Percentiles rank a stretch among this genome's conserved stretches.
Evolutionary conservation across 2,888 invertebrate genomes (phyloP).

Genomic region (Eupithecia abbreviata): DNA sequence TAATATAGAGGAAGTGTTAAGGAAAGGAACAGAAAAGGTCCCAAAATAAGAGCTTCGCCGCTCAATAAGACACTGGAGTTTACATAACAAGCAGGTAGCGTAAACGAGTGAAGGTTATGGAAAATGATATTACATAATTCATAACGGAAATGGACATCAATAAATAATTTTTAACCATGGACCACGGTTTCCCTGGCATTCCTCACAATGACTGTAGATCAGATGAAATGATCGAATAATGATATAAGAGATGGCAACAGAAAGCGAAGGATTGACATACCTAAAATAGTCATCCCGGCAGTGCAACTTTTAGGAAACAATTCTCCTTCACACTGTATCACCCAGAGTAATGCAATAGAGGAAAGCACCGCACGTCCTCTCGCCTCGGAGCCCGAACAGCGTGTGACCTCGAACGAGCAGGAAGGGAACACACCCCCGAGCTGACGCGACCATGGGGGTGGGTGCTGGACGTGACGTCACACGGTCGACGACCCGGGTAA

Average conservation of each 20-base stretch:
- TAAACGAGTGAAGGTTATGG: conserved; percentile 53
- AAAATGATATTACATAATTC: conserved; percentile 57
- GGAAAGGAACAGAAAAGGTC: conserved; percentile 6
- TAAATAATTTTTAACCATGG: neutral
- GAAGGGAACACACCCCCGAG: conserved; percentile 71
- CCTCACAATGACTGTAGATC: neutral
- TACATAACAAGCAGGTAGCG: conserved; percentile 39
- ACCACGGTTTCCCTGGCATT: neutral
- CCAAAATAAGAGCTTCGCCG: conserved; percentile 19
- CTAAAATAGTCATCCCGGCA: conserved; percentile 70
- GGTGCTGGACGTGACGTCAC: conserved; percentile 75
- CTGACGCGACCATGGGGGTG: conserved; percentile 58
- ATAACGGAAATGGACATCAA: conserved; percentile 33
- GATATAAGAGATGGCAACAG: neutral
- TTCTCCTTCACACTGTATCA: conserved; percentile 26
- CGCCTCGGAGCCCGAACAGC: conserved; percentile 60
- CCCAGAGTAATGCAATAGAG: conserved; percentile 39
- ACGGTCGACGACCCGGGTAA: conserved; percentile 76
- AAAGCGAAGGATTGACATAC: conserved; percentile 53
- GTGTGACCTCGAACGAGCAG: conserved; percentile 75
- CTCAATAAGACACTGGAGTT: conserved; percentile 30
- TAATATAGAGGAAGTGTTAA: conserved; percentile 1
- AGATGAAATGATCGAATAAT: neutral
- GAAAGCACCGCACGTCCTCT: conserved; percentile 61
- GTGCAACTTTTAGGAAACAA: conserved; percentile 44